Evolutionary conservation across 1,140 invertebrate genomes (phyloP).

Genomic region (Rhagoletis pomonella): DNA sequence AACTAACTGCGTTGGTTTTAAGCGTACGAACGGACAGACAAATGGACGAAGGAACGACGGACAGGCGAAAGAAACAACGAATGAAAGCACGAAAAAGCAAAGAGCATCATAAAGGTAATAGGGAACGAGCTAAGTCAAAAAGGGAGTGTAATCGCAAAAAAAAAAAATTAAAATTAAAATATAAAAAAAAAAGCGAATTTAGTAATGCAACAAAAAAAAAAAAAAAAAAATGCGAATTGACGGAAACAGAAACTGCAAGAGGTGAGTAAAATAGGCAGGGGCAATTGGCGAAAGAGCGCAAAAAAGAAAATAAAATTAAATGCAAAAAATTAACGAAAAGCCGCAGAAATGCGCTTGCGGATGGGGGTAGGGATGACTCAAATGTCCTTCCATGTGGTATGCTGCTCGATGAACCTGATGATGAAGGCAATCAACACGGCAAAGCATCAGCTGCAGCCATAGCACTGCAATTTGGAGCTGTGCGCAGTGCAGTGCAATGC

Average conservation of each 20-base stretch:
- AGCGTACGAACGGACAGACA: neutral
- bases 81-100: neutral
- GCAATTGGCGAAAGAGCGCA: neutral
- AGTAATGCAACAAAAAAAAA: neutral
- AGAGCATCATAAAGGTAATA: neutral
- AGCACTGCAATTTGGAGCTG: neutral
- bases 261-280: neutral
- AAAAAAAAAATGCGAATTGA: slow-evolving; percentile 1
- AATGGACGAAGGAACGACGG: neutral
- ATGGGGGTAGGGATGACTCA: slow-evolving; percentile 58
- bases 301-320: neutral
- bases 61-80: neutral
- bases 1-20: slow-evolving; percentile 15
- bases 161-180: neutral
- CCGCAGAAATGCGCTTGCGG: slow-evolving; percentile 38
- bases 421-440: neutral
- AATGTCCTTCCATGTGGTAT: slow-evolving; percentile 63
- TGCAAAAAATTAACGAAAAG: neutral
- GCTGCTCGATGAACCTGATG: neutral
- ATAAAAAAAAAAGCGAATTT: slow-evolving; percentile 10
- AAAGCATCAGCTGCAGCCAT: slow-evolving; percentile 17
- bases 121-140: neutral
- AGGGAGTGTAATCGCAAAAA: neutral
- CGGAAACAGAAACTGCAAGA: slow-evolving; percentile 44
- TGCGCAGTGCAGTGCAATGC: neutral